Conservation (phyloP, 2,113 vertebrate species). For the Aptenodytes forsteri region DNA sequence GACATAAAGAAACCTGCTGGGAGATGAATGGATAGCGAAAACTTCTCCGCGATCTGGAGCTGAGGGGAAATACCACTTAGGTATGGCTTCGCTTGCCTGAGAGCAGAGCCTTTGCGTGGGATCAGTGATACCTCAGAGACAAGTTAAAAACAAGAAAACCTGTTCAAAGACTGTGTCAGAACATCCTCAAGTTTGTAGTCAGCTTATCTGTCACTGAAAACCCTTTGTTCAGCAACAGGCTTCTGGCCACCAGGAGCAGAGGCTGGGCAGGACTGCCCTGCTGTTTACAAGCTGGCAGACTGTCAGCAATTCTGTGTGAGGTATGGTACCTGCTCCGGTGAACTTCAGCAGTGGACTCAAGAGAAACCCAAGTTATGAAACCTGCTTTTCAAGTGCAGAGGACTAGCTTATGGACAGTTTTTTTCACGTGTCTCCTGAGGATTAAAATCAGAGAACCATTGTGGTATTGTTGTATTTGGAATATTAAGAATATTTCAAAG, state of each 20-base stretch:
- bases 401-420: not conserved
- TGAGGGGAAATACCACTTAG: not conserved
- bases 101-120: not conserved
- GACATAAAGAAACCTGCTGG: not conserved
- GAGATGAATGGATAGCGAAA: not conserved
- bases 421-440: rapidly evolving
- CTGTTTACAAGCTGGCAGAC: not conserved
- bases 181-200: not conserved
- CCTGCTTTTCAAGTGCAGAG: not conserved
- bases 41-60: not conserved
- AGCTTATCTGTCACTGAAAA: not conserved
- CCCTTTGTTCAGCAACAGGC: not conserved
- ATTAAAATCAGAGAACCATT: not conserved
- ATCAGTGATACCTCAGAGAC: not conserved
- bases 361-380: not conserved
- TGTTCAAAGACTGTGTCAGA: not conserved
- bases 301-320: not conserved
- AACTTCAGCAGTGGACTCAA: not conserved
- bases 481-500: not conserved
- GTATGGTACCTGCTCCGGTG: rapidly evolving
- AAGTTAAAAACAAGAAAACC: not conserved
- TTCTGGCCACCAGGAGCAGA: rapidly evolving
- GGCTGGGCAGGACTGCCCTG: rapidly evolving
- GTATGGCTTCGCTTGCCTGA: not conserved
- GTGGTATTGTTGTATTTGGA: not conserved